These are phyloP conservation scores for Dipodomys spectabilis DNA, from an alignment of 2,113 vertebrate genomes.

Conservation along the genomic window DNA sequence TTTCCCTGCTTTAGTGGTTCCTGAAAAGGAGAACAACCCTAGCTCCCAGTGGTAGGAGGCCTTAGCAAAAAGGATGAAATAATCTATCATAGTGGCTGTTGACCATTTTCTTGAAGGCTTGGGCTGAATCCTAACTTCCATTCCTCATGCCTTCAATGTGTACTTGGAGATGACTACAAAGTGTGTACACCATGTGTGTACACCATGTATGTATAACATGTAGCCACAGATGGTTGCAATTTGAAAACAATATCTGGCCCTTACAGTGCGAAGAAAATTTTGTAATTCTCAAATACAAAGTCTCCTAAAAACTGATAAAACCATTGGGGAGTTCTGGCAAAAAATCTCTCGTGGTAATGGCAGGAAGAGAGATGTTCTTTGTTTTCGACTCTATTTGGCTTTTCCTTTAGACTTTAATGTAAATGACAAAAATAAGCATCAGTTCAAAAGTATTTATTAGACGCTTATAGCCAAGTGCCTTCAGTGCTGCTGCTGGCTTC, in stretches of 20 bases:
- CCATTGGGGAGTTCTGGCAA: conserved; percentile 81
- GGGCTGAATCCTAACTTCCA: conserved; percentile 67
- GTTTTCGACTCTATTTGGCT: conserved; percentile 73
- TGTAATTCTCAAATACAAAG: conserved; percentile 74
- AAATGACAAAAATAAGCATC: conserved; percentile 76
- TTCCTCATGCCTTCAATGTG: conserved; percentile 53
- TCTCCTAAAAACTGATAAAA: conserved; percentile 83
- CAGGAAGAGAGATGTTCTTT: conserved; percentile 61
- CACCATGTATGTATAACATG: conserved; percentile 12
- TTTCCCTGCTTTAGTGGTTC: neutral
- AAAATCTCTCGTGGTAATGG: conserved; percentile 61
- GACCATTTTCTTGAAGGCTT: neutral
- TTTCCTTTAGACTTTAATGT: conserved; percentile 73
- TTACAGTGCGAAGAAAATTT: conserved; percentile 83
- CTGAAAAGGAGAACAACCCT: neutral
- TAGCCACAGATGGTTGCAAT: conserved; percentile 79
- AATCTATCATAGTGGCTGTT: neutral
- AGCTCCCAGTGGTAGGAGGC: conserved; percentile 14
- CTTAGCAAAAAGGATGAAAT: neutral
- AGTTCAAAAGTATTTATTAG: conserved; percentile 81
- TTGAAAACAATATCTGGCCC: conserved; percentile 84
- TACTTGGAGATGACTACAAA: conserved; percentile 66
- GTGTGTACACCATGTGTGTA: too few relatives aligned
- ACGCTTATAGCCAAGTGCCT: conserved; percentile 77
- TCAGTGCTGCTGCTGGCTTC: conserved; percentile 48